Evolutionary conservation across 2,888 invertebrate genomes (phyloP), one percentile per base, ranked within the genome.

Genomic region (Hermaeophaga mercurialis): DNA sequence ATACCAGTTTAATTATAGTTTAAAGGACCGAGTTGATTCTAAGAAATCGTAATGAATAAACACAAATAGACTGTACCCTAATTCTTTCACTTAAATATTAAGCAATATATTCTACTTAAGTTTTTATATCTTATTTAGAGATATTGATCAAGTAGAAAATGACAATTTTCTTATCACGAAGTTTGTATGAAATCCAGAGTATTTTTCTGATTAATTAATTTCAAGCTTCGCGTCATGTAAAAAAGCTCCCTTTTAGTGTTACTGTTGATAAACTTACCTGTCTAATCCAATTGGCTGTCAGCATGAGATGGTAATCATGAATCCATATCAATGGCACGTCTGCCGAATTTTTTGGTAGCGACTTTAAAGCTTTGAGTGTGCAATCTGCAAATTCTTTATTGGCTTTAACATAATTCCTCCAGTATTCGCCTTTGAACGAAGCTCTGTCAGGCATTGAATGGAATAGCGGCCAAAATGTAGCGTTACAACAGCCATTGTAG

Each of bases 221-320:
- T n/a, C n/a, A n/a, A n/a, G n/a, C n/a, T n/a, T n/a, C n/a, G n/a
- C n/a, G n/a, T n/a, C n/a, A n/a, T 22, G 6, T 22, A 22, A 22
- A 24, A n/a, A 22, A 28, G 5, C 14, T 14, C 12, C 6, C n/a
- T 3, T 7, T 7, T 44, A 9, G 14, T 15, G 9, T 24, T 12
- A 2, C 5, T 24, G 4, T 17, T 11, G 12, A 5, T 22, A 22
- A 22, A 5, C 22, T 14, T 69, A 86, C 86, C 79, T 92, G 90
- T 75, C 95, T 84, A 64, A 96, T 89, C 85, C 92, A 92, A 75
- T 92, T 93, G 28, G 95, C 93, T 9, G 93, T 91, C 70, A 94
- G 79, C 93, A 95, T 94, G 12, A 96, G 82, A 73, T 96, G 95
- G 75, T 96, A 96, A 74, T 96, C 96, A 72, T 96, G 96, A 17